These are phyloP conservation scores for Bombus consobrinus DNA, from an alignment of 1,140 invertebrate genomes.

Conservation along the genomic window DNA sequence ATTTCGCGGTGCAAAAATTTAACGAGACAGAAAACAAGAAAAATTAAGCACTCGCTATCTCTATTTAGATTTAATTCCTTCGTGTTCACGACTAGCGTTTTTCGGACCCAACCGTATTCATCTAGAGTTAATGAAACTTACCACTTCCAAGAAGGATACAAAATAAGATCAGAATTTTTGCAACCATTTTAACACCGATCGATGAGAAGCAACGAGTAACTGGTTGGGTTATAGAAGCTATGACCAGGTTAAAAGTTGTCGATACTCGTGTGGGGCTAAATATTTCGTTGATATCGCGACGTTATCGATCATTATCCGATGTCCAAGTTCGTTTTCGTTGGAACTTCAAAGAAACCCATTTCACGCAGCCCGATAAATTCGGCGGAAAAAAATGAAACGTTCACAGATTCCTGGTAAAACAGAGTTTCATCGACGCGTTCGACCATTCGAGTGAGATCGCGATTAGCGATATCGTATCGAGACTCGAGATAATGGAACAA, in stretches of 20 bases:
- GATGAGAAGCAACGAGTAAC: not conserved
- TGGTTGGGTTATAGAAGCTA: not conserved
- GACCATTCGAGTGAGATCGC: not conserved
- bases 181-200: slow-evolving; percentile 27
- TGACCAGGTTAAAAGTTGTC: not conserved
- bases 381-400: not conserved
- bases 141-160: slow-evolving; percentile 15
- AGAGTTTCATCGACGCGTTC: not conserved
- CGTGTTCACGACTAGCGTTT: no score
- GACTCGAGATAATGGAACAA: slow-evolving; percentile 50
- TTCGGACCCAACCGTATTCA: rapidly evolving
- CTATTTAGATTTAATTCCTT: no score
- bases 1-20: not conserved
- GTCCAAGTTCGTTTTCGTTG: slow-evolving; percentile 1
- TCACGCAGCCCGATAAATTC: not conserved
- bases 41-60: no score
- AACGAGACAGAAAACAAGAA: no score
- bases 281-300: slow-evolving; percentile 23
- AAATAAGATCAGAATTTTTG: slow-evolving; percentile 18
- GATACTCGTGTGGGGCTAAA: not conserved
- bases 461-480: slow-evolving; percentile 57
- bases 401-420: not conserved
- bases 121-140: slow-evolving; percentile 25
- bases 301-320: slow-evolving; percentile 39
- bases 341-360: slow-evolving; percentile 49